A percentile compares a stretch with the other conserved stretches of the same genome.
phyloP scores from a whole-genome alignment of 2,113 vertebrate species.

The Heterotis niloticus region DNA sequence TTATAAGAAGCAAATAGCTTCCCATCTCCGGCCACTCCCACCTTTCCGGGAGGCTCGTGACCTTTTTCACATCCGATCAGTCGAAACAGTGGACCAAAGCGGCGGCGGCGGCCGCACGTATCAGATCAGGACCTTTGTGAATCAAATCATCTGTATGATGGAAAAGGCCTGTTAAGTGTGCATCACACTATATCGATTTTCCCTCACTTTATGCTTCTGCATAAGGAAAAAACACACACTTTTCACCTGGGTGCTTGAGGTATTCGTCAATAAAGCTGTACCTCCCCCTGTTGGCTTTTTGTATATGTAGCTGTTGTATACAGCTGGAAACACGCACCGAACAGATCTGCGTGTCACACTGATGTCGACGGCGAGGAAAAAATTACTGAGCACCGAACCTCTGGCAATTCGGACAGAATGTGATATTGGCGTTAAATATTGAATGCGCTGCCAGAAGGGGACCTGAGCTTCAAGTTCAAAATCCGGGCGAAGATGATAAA shows the following conservation, averaged over 20 bases:
- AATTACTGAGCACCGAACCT: neutral
- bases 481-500: no score
- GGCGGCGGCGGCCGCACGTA: constrained; percentile 46
- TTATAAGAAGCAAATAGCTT: constrained; percentile 59
- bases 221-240: neutral
- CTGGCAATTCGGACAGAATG: neutral
- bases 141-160: neutral
- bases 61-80: no score
- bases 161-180: neutral
- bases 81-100: no score
- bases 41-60: no score
- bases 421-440: neutral
- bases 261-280: neutral
- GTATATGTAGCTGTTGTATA: neutral
- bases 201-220: no score
- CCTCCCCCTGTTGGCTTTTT: neutral
- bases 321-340: neutral
- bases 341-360: neutral
- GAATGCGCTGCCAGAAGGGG: neutral
- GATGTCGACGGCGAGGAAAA: neutral
- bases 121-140: constrained; percentile 43
- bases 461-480: no score
- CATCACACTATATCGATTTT: neutral
- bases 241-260: no score
- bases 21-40: constrained; percentile 46